Evolutionary conservation across 1,140 invertebrate genomes (phyloP).

Genomic region (Camponotus pennsylvanicus): DNA sequence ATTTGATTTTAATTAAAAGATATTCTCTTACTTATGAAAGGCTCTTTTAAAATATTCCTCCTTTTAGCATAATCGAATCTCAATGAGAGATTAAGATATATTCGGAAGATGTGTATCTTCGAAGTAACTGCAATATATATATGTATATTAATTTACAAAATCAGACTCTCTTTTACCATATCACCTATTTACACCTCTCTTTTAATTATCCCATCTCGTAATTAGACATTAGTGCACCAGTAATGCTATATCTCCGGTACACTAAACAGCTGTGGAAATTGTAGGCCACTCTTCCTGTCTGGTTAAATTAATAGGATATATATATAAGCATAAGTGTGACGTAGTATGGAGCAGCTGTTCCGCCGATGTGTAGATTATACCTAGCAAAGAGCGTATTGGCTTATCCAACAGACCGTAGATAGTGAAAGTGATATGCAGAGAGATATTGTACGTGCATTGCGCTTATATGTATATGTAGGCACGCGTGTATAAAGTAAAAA

Average conservation of each 20-base stretch:
- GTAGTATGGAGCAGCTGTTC: background rate
- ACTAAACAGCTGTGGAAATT: conserved; percentile 14
- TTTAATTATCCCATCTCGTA: background rate
- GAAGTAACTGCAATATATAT: conserved; percentile 15
- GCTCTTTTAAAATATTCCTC: no score
- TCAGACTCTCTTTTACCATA: background rate
- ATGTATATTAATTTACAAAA: conserved; percentile 11
- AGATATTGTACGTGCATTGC: conserved; percentile 21
- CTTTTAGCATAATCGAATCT: background rate
- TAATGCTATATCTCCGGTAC: background rate
- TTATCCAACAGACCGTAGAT: conserved; percentile 71
- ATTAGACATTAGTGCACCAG: background rate
- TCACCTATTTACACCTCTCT: no score
- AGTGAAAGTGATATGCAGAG: conserved; percentile 73
- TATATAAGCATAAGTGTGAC: no score
- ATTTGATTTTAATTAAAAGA: background rate
- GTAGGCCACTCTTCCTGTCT: background rate
- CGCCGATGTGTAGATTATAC: conserved; percentile 20
- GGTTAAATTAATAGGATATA: background rate
- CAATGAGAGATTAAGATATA: background rate
- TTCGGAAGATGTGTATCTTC: background rate
- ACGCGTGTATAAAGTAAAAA: conserved; percentile 44
- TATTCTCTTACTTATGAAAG: background rate
- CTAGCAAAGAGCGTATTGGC: background rate
- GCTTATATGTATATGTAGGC: background rate